These are phyloP conservation scores for Mamestra brassicae DNA, from an alignment of 2,888 invertebrate species.

Conservation along the genomic window DNA sequence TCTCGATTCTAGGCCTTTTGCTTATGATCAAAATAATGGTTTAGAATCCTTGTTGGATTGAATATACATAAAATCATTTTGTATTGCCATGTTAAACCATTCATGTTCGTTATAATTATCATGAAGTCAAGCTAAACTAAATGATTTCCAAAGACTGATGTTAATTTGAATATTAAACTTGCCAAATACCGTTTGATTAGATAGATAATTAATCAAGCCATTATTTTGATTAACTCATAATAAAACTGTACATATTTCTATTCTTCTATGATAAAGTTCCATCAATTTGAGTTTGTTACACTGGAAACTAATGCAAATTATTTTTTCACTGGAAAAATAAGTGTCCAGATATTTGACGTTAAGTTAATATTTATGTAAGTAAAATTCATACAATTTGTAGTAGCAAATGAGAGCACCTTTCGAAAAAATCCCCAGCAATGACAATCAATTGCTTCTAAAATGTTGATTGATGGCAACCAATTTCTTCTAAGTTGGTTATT, in stretches of 20 bases:
- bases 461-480: constrained; percentile 8
- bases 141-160: constrained; percentile 44
- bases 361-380: neutral
- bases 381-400: neutral
- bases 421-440: neutral
- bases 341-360: neutral
- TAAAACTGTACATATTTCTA: constrained; percentile 14
- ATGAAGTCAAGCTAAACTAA: neutral
- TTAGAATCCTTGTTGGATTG: neutral
- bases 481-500: neutral
- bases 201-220: constrained; percentile 26
- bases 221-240: constrained; percentile 40
- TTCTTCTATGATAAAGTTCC: neutral
- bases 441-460: neutral
- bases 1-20: constrained; percentile 34
- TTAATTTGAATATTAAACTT: constrained; percentile 41
- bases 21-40: constrained; percentile 46
- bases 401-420: neutral
- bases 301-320: neutral
- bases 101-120: neutral
- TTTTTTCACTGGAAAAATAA: constrained; percentile 1
- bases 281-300: neutral
- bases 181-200: constrained; percentile 34
- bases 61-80: neutral
- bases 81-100: neutral